These are phyloP conservation scores for Pristionchus japonicus DNA, from an alignment of 2,888 invertebrate genomes.

Conservation along the genomic window DNA sequence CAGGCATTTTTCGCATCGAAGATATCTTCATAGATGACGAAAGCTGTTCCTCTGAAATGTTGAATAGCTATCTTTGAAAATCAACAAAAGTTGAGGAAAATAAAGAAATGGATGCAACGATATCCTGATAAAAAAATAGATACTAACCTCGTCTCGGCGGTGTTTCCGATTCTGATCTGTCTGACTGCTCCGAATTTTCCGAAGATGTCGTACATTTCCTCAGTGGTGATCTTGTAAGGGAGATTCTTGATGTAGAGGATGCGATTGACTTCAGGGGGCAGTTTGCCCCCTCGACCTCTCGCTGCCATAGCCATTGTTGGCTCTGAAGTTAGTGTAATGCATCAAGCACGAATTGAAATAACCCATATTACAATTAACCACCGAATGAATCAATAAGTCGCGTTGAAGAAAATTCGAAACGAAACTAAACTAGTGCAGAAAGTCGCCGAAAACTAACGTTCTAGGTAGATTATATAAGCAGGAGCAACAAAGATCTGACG, in stretches of 20 bases:
- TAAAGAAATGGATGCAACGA: too few species aligned
- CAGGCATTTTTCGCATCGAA: conserved; percentile 99
- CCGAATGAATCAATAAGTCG: background rate
- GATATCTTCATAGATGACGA: conserved; percentile 99
- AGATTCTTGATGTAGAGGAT: conserved; percentile 95
- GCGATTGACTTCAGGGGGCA: conserved; percentile 96
- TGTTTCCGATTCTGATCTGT: conserved; percentile 84
- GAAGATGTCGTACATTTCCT: conserved; percentile 99
- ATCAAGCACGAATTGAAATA: background rate
- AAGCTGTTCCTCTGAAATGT: conserved; percentile 88
- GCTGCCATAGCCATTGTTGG: conserved; percentile 72
- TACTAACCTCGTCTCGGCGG: conserved; percentile 40
- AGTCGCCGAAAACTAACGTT: background rate
- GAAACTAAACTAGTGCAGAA: background rate
- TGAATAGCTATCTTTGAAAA: background rate
- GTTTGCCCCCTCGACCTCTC: conserved; percentile 80
- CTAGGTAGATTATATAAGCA: too few species aligned
- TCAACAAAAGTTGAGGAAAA: background rate
- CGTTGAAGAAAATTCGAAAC: conserved; percentile 1
- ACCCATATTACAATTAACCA: too few species aligned
- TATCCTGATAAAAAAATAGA: background rate
- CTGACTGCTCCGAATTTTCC: conserved; percentile 99
- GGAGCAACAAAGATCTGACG: too few species aligned
- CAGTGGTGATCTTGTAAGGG: conserved; percentile 98
- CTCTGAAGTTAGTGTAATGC: background rate